Evolutionary conservation across 2,888 invertebrate genomes (phyloP).

Genomic region (Synanthedon vespiformis): DNA sequence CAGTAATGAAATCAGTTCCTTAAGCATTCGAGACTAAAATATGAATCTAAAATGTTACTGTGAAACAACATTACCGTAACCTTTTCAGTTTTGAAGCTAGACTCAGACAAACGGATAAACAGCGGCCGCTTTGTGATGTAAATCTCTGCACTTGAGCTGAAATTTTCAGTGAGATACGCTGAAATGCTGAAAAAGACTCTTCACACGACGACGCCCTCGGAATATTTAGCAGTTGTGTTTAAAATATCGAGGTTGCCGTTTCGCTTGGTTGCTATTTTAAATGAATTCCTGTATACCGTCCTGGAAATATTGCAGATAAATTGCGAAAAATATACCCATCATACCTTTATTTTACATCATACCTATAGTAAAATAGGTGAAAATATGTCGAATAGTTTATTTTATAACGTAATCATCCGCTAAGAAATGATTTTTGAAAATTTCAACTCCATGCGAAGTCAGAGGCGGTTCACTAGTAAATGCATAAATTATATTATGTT

Average conservation of each 20-base stretch:
- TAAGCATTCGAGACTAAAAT: background rate
- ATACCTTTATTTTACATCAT: too few relatives aligned
- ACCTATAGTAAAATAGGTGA: too few relatives aligned
- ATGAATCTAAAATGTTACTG: background rate
- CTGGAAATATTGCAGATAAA: too few relatives aligned
- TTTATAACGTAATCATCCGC: too few relatives aligned
- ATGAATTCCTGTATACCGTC: too few relatives aligned
- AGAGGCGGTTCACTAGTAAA: too few relatives aligned
- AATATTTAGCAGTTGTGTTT: slow-evolving; percentile 10
- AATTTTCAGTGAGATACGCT: slow-evolving; percentile 6
- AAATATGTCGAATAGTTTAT: too few relatives aligned
- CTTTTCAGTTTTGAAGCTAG: background rate
- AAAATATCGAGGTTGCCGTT: background rate
- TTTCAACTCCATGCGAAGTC: too few relatives aligned
- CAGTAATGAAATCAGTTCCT: background rate
- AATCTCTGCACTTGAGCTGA: slow-evolving; percentile 8
- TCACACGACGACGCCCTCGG: slow-evolving; percentile 8
- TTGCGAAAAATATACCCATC: too few relatives aligned
- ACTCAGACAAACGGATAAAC: slow-evolving; percentile 9
- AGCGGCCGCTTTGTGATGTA: slow-evolving; percentile 12
- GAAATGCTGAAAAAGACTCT: slow-evolving; percentile 12
- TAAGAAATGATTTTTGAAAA: too few relatives aligned
- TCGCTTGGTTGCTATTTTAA: too few relatives aligned
- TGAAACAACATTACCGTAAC: background rate
- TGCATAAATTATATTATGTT: too few relatives aligned